Evolutionary conservation across 2,888 invertebrate genomes (phyloP), one percentile per base, ranked within the genome.

Genomic region (Lithophane leautieri): DNA sequence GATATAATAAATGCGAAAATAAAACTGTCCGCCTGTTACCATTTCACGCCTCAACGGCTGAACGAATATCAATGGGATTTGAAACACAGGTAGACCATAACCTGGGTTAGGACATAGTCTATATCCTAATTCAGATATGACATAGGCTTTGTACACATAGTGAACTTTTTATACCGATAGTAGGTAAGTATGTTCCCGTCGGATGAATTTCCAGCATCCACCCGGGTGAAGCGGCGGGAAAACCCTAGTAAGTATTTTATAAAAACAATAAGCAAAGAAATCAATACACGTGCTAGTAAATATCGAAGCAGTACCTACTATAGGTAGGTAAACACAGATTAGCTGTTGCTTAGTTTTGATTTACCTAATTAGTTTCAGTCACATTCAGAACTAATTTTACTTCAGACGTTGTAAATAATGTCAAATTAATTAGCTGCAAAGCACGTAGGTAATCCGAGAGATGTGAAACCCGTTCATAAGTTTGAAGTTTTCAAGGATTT

Each of bases 401-500:
- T 44, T 56, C 52, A 73, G 12, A 44, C 12, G 56, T 73, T 40
- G 66, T 76, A 63, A 78, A 83, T 78, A n/a, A 83, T 76, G 60
- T 71, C 54, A 69, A 68, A 70, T 61, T 71, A 66, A 72, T 78
- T 69, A 67, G 47, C 40, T 47, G 56, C 16, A 25, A 28, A 19
- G n/a, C 50, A 44, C 25, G 16, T 34, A 16, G 16, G 54, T 58
- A 58, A 73, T 71, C 22, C 8, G 52, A 60, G 56, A 70, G 16
- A 40, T 54, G n/a, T 67, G 44, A 69, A 65, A 52, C 44, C 25
- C 42, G 60, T 67, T 73, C 56, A 68, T 81, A 70, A 72, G 40
- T 63, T 77, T 56, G 62, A 50, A 63, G 52, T 56, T 58, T 81
- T 86, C 88, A 89, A 88, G 88, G 86, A 76, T 83, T 62, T 78